These are phyloP conservation scores for Nipponia nippon DNA, from an alignment of 2,113 vertebrate species.

Conservation along the genomic window DNA sequence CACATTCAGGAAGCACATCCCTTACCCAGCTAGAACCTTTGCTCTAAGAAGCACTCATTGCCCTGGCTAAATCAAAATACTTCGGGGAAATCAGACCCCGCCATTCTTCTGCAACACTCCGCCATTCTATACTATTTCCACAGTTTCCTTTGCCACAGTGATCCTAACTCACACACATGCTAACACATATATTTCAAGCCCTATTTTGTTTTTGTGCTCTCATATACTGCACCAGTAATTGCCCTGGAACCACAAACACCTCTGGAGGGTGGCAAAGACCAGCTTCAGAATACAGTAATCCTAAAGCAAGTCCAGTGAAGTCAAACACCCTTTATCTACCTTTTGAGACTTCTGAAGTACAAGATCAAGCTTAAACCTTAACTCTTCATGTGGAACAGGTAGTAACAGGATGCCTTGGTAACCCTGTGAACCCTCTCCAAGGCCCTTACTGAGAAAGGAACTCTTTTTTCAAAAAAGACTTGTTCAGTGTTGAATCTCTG, in stretches of 20 bases:
- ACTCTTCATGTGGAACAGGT: background rate
- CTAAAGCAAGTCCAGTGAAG: background rate
- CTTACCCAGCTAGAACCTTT: background rate
- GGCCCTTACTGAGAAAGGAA: background rate
- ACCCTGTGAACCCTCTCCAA: background rate
- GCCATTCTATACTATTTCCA: background rate
- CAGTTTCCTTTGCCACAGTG: too few relatives aligned
- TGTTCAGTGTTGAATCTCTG: background rate
- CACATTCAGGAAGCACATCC: background rate
- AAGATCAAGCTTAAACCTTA: background rate
- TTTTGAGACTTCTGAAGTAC: background rate
- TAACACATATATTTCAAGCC: background rate
- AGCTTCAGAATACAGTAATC: background rate
- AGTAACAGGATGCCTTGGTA: background rate
- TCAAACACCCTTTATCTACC: background rate
- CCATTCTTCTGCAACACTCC: background rate
- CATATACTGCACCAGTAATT: background rate
- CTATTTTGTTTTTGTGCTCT: background rate
- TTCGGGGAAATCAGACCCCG: background rate
- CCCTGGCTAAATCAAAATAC: background rate
- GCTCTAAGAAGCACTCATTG: background rate
- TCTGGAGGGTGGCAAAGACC: background rate
- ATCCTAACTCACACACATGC: background rate
- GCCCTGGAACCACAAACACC: background rate
- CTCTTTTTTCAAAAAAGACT: background rate